phyloP scores from a whole-genome alignment of 2,888 invertebrate genomes.

The Ecdyonurus torrentis region DNA sequence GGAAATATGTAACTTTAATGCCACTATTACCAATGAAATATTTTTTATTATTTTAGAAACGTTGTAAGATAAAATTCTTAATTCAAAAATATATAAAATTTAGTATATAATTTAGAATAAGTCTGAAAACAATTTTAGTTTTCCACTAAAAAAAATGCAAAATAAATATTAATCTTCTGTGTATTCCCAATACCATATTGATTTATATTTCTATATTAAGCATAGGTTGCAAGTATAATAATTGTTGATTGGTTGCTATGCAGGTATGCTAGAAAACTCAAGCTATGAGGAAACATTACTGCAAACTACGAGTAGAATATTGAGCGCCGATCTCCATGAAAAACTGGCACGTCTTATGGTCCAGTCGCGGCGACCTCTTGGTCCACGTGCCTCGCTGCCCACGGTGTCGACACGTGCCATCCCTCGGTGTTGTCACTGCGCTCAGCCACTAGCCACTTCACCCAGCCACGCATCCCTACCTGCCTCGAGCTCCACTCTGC shows the following conservation, averaged over 20 bases:
- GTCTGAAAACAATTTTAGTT: too few relatives aligned
- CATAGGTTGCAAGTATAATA: too few relatives aligned
- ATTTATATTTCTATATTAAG: too few relatives aligned
- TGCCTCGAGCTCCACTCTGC: not conserved
- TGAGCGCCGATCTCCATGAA: slow-evolving; percentile 50
- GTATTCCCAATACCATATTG: too few relatives aligned
- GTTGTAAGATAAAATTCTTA: too few relatives aligned
- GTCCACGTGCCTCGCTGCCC: slow-evolving; percentile 13
- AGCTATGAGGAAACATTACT: slow-evolving; percentile 56
- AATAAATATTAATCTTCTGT: too few relatives aligned
- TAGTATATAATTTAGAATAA: too few relatives aligned
- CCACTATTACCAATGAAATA: too few relatives aligned
- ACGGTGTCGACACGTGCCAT: slow-evolving; percentile 3
- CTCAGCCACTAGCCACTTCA: not conserved
- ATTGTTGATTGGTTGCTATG: slow-evolving; percentile 30
- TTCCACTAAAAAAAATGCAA: too few relatives aligned
- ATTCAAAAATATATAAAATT: too few relatives aligned
- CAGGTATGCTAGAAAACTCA: slow-evolving; percentile 58
- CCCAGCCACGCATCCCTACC: not conserved
- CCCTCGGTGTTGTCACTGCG: not conserved
- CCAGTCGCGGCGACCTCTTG: slow-evolving; percentile 23
- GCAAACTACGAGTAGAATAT: slow-evolving; percentile 43
- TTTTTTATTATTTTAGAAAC: too few relatives aligned
- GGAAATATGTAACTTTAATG: too few relatives aligned
- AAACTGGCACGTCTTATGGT: slow-evolving; percentile 23